Base-by-base conservation (phyloP, 2,797 vertebrate species). In the Rallus crepitans region DNA sequence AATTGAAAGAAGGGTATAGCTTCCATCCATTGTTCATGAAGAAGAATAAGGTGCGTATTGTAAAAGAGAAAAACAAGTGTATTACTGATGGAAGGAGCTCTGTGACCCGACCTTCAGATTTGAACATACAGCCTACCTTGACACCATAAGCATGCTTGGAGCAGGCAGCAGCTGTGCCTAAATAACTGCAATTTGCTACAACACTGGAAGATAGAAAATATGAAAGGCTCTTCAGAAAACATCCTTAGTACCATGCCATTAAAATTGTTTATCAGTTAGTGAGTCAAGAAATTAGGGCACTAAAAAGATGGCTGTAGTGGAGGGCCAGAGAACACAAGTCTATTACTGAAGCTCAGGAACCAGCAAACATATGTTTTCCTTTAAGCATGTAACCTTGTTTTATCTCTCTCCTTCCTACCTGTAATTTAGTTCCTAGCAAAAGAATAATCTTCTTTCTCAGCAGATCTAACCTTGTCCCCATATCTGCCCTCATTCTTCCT, bases 131-230 rank as follows among this genome's bases (percentile, higher is more conserved):
- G 93, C 52, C 84, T 95, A 87, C 90, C 95, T 97, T 97, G 96
- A 97, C 94, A 97, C 94, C 80, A 57, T 21, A 89, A 80, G 85
- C 68, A 73, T 5, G 5, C 87, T 77, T 66, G 81, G 76, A 86
- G 94, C 83, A 94, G 97, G 96, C 92, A 98, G 97, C 98, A 98
- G 98, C 97, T 98, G 98, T 84, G 91, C 37, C 87, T 86, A 94
- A 97, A 98, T 96, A 96, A 96, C 93, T 94, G 94, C 94, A 98
- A 98, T 98, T 98, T 98, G 50, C 88, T 96, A 84, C 89, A 95
- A 92, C 89, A 96, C 61, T 84, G 82, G 76, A 94, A 94, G 96
- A 94, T 8, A 56, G 77, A 97, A 90, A 93, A 96, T 92, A 96
- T 39, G 69, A 92, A 97, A 94, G 96, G 93, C 96, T 96, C 96